Conservation (phyloP, 2,113 vertebrate genomes). For the Urocynchramus pylzowi region DNA sequence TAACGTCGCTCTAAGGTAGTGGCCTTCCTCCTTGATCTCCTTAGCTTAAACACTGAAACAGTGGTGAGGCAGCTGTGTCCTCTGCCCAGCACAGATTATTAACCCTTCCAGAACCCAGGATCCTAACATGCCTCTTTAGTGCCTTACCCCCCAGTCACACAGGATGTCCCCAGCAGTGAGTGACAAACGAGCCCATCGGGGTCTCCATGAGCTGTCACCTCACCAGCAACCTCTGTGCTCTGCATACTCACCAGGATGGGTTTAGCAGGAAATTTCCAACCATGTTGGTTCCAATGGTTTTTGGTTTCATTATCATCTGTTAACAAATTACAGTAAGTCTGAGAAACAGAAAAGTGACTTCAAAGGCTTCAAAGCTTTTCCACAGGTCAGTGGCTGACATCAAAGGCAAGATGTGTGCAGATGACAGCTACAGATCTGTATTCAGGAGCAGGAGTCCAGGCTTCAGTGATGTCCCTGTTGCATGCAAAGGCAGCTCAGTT, state of each 20-base stretch:
- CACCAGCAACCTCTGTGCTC: rapidly evolving
- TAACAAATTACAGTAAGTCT: neutral
- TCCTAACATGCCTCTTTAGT: neutral
- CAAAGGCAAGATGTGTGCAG: neutral
- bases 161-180: neutral
- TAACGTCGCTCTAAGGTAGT: neutral
- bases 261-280: neutral
- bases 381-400: neutral
- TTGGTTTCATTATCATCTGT: neutral
- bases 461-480: neutral
- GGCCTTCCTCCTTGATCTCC: neutral
- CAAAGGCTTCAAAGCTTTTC: neutral
- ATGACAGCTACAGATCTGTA: neutral
- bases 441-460: neutral
- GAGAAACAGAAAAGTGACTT: neutral
- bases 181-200: rapidly evolving
- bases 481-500: neutral
- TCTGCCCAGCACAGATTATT: neutral
- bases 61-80: neutral
- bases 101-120: neutral
- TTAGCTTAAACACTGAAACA: neutral
- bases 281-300: neutral
- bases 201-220: rapidly evolving
- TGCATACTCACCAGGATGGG: neutral
- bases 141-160: neutral